Conservation (phyloP, 2,113 vertebrate genomes). For the Casuarius casuarius region DNA sequence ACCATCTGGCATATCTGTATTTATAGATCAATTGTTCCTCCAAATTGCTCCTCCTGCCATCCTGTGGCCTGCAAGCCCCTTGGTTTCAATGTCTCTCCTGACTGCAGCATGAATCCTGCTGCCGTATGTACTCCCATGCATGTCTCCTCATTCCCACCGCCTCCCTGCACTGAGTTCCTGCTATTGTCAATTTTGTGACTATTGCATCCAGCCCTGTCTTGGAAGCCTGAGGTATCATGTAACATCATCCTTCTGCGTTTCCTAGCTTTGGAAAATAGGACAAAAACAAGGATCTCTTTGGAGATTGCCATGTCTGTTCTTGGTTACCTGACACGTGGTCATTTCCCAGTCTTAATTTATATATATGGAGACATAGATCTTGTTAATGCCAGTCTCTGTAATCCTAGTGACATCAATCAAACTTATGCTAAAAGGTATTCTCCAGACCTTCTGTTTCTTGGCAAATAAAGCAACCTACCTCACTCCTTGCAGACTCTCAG, state of each 20-base stretch:
- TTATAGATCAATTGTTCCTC: neutral
- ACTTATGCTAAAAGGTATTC: neutral
- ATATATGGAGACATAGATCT: neutral
- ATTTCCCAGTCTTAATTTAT: neutral
- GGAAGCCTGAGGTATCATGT: neutral
- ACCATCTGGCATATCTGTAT: neutral
- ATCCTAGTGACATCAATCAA: neutral
- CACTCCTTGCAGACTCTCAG: neutral
- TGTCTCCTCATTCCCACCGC: neutral
- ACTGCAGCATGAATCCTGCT: neutral
- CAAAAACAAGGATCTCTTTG: neutral
- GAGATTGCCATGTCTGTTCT: neutral
- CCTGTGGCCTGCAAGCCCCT: neutral
- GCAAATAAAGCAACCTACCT: neutral
- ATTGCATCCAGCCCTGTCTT: neutral
- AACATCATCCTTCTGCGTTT: neutral
- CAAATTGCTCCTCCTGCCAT: neutral
- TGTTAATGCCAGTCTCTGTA: neutral
- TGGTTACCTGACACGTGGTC: neutral
- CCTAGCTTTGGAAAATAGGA: neutral
- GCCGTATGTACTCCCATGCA: neutral
- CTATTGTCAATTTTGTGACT: neutral
- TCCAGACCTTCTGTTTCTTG: neutral
- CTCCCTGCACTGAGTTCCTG: neutral
- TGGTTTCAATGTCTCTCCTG: neutral